A percentile compares a stretch with the other conserved stretches of the same genome.
Conservation (phyloP, 2,888 invertebrate genomes). For the Asteroscopus sphinx region DNA sequence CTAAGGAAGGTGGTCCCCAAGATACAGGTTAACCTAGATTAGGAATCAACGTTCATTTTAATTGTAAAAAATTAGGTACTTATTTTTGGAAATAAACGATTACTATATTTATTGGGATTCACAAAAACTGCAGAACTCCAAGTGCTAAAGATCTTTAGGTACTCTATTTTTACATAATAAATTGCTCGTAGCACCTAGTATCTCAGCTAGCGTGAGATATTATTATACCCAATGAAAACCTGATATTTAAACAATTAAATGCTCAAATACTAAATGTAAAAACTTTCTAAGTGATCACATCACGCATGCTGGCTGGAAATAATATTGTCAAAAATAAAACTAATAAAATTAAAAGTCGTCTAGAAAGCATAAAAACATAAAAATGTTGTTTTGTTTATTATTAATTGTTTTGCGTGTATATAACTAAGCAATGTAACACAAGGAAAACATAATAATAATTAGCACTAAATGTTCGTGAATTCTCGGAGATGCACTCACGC, state of each 20-base stretch:
- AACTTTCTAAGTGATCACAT: slow-evolving; percentile 26
- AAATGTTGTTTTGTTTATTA: slow-evolving; percentile 16
- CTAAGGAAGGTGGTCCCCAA: no score
- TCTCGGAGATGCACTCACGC: slow-evolving; percentile 23
- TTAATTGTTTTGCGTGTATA: slow-evolving; percentile 32
- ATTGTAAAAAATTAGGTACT: no score
- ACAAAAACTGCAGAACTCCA: no score
- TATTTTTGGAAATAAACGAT: no score
- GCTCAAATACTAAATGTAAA: slow-evolving; percentile 27
- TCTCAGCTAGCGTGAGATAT: slow-evolving; percentile 17
- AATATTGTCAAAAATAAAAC: slow-evolving; percentile 22
- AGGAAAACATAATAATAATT: slow-evolving; percentile 25
- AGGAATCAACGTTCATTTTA: no score
- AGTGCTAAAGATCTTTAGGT: no score
- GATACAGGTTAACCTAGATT: no score
- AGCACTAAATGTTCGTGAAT: slow-evolving; percentile 25
- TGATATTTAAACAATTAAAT: slow-evolving; percentile 22
- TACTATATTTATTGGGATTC: no score
- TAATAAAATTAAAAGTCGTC: slow-evolving; percentile 17
- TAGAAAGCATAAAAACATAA: slow-evolving; percentile 28
- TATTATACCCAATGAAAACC: slow-evolving; percentile 29
- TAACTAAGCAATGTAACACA: slow-evolving; percentile 1
- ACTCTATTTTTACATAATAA: no score
- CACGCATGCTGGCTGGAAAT: slow-evolving; percentile 24
- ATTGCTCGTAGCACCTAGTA: no score